These are phyloP conservation scores for Lampropteryx suffumata DNA, from an alignment of 2,888 invertebrate genomes.

Conservation along the genomic window DNA sequence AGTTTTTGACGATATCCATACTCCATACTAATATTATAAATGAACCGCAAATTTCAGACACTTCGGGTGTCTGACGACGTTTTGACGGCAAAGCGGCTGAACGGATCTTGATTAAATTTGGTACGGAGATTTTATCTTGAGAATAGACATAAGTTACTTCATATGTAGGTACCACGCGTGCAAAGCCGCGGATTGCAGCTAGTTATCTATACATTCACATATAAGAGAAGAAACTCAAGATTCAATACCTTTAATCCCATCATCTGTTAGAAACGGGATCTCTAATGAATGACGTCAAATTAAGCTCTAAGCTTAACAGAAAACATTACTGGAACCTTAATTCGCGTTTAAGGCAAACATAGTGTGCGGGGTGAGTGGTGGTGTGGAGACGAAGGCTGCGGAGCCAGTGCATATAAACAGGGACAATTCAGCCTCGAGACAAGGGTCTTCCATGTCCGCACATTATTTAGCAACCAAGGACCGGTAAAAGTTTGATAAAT, in stretches of 20 bases:
- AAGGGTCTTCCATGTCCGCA: conserved; percentile 16
- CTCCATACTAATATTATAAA: too few relatives aligned
- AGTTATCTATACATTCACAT: too few relatives aligned
- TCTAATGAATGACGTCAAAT: conserved; percentile 75
- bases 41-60: too few relatives aligned
- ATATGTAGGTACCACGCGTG: too few relatives aligned
- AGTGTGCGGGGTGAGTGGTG: conserved; percentile 79
- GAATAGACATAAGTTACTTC: too few relatives aligned
- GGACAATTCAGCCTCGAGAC: conserved; percentile 22
- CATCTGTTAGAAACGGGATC: conserved; percentile 52
- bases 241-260: conserved; percentile 43
- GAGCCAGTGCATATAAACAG: conserved; percentile 66
- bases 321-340: conserved; percentile 80
- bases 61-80: too few relatives aligned
- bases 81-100: too few relatives aligned
- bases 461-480: not conserved
- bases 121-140: too few relatives aligned
- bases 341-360: conserved; percentile 82
- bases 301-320: conserved; percentile 76
- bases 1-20: too few relatives aligned
- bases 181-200: too few relatives aligned
- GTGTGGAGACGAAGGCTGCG: conserved; percentile 77
- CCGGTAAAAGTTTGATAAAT: conserved; percentile 2
- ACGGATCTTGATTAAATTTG: too few relatives aligned
- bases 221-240: not conserved